A percentile compares a stretch with the other conserved stretches of the same genome.
phyloP scores from a whole-genome alignment of 1,140 invertebrate genomes.

The Bombus confusus region DNA sequence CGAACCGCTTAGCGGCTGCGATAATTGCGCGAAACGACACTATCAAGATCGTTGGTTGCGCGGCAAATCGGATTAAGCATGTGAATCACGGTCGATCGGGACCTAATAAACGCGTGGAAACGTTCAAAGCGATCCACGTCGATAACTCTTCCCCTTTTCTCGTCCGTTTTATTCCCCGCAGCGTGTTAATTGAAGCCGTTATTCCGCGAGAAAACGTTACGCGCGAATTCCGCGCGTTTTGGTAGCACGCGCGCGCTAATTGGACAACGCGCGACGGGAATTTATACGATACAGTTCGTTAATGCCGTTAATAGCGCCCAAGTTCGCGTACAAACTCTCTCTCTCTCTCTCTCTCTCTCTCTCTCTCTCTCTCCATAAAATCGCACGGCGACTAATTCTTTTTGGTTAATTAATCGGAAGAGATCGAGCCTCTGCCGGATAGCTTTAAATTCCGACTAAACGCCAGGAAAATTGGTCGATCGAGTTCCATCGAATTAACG shows the following conservation, averaged over 20 bases:
- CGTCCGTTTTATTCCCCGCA: background rate
- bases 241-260: background rate
- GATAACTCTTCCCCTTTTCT: background rate
- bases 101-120: background rate
- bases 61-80: conserved; percentile 31
- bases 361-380: too few species aligned
- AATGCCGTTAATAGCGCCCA: background rate
- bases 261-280: background rate
- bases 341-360: too few species aligned
- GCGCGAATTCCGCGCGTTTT: background rate
- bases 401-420: background rate
- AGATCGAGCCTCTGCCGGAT: background rate
- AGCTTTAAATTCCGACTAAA: background rate
- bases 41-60: conserved; percentile 12
- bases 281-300: conserved; percentile 32
- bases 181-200: conserved; percentile 17
- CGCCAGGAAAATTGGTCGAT: background rate
- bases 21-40: conserved; percentile 38
- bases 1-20: conserved; percentile 9
- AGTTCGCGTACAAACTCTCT: too few species aligned
- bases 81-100: conserved; percentile 28
- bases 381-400: background rate
- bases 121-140: background rate
- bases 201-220: background rate
- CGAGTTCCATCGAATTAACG: too few species aligned